phyloP scores from a whole-genome alignment of 2,113 vertebrate genomes.

The Mesocricetus auratus region DNA sequence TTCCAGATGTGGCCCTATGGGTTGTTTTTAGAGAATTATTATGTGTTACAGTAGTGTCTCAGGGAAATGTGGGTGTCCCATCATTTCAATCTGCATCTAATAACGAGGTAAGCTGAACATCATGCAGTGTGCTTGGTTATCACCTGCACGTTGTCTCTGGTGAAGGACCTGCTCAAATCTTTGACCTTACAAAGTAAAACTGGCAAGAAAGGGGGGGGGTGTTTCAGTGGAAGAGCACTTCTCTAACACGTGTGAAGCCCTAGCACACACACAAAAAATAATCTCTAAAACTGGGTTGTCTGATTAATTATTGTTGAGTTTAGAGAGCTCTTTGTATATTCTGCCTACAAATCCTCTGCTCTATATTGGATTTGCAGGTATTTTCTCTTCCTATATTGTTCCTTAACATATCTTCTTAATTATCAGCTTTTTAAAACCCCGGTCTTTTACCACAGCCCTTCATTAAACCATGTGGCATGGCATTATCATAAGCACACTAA shows the following conservation, averaged over 20 bases:
- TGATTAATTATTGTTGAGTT: conserved; percentile 43
- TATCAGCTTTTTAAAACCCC: conserved; percentile 17
- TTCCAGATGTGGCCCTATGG: not conserved
- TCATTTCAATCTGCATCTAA: conserved; percentile 7
- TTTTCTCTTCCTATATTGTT: not conserved
- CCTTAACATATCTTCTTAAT: conserved; percentile 10
- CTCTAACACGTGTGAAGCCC: not conserved
- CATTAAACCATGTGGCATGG: not conserved
- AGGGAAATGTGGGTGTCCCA: not conserved
- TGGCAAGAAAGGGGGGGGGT: not conserved
- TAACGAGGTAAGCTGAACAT: not conserved
- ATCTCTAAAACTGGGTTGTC: not conserved
- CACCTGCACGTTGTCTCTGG: not conserved
- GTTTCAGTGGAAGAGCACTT: not conserved
- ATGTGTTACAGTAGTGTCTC: not conserved
- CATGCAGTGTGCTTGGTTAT: conserved; percentile 24
- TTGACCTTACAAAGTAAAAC: not conserved
- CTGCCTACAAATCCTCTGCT: not conserved
- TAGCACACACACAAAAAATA: not conserved
- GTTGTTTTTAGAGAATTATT: not conserved
- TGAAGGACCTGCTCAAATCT: not conserved
- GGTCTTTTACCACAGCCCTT: not conserved
- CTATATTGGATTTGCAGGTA: not conserved
- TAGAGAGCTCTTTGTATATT: conserved; percentile 42
- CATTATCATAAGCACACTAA: conserved; percentile 32